phyloP scores from a whole-genome alignment of 2,797 vertebrate species.

The Lophotriccus pileatus region DNA sequence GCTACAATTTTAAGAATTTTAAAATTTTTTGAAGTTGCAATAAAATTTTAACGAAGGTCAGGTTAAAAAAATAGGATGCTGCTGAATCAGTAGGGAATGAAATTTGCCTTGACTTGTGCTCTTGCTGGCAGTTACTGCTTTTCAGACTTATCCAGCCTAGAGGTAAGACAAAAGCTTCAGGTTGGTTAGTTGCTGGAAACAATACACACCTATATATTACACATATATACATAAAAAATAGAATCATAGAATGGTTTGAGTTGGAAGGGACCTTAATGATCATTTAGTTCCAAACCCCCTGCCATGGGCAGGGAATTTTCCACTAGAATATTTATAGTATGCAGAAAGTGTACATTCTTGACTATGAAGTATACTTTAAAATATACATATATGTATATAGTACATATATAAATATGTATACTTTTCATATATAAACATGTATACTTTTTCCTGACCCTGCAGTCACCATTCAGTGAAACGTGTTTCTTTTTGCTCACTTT shows the following conservation, averaged over 20 bases:
- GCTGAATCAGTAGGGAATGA: neutral
- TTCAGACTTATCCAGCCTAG: neutral
- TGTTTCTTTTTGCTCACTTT: neutral
- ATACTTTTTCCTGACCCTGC: neutral
- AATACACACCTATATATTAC: neutral
- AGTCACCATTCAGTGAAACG: neutral
- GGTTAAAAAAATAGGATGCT: neutral
- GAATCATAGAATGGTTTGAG: neutral
- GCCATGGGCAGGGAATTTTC: neutral
- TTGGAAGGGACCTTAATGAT: neutral
- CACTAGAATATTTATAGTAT: no score
- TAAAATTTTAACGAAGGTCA: neutral
- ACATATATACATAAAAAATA: neutral
- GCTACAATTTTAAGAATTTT: neutral
- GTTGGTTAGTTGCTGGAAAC: neutral
- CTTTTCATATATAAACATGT: neutral
- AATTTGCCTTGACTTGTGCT: neutral
- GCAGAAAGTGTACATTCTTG: neutral
- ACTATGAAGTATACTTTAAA: neutral
- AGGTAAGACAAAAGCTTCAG: neutral
- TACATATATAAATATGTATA: neutral
- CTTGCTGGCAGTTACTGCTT: neutral
- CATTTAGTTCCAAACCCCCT: neutral
- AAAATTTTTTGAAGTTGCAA: neutral
- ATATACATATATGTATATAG: neutral